Conservation (phyloP, 2,113 vertebrate genomes). For the Catharus minimus region DNA sequence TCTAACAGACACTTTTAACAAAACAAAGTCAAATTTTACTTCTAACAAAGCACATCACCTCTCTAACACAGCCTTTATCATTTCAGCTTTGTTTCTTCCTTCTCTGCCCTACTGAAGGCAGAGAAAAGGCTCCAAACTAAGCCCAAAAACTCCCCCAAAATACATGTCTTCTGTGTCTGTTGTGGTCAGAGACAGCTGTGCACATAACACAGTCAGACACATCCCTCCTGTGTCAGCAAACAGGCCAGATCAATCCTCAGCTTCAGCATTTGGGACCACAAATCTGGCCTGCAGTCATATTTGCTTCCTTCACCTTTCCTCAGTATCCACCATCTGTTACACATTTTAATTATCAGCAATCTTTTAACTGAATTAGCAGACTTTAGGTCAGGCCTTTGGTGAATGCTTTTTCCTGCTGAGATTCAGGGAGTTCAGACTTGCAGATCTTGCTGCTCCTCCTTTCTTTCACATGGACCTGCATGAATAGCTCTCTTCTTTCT, state of each 20-base stretch:
- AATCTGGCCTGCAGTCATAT: background rate
- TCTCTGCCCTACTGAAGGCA: background rate
- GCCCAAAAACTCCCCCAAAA: background rate
- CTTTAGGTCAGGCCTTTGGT: background rate
- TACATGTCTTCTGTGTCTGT: accelerated
- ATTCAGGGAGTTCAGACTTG: background rate
- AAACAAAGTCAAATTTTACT: background rate
- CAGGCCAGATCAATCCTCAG: background rate
- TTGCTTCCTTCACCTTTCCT: constrained; percentile 9
- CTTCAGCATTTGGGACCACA: background rate
- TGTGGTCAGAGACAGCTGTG: background rate
- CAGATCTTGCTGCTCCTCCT: background rate
- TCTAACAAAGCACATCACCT: background rate
- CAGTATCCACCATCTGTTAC: background rate
- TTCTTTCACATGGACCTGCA: background rate
- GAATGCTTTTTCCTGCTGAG: background rate
- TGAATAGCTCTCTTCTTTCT: background rate
- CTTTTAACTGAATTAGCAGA: constrained; percentile 9
- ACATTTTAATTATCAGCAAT: constrained; percentile 4
- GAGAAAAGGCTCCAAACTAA: background rate
- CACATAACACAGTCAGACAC: background rate
- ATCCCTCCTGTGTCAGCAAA: background rate
- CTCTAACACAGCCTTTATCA: background rate
- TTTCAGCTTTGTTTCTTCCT: background rate
- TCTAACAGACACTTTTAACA: background rate